Conservation (phyloP, 2,113 vertebrate species). For the Porphyrio hochstetteri region DNA sequence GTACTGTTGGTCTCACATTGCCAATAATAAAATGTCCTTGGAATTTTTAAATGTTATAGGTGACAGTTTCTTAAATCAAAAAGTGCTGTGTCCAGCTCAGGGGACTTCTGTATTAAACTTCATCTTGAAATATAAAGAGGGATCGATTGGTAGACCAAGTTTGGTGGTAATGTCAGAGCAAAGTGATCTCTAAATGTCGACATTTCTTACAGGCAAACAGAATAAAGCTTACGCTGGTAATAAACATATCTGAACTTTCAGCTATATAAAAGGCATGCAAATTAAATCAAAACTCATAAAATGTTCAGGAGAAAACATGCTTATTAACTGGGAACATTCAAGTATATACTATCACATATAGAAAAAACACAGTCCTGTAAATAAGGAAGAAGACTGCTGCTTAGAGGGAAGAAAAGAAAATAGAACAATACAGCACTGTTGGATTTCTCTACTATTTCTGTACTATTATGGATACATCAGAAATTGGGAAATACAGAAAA, state of each 20-base stretch:
- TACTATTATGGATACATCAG: neutral
- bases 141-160: neutral
- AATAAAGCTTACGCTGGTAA: neutral
- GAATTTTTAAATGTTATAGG: neutral
- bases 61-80: slow-evolving; percentile 25
- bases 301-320: neutral
- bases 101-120: neutral
- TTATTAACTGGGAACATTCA: neutral
- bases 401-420: neutral
- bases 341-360: neutral
- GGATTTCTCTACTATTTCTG: neutral
- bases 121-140: neutral
- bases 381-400: neutral
- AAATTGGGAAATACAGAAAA: neutral
- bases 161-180: neutral
- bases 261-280: neutral
- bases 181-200: neutral
- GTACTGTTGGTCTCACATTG: neutral
- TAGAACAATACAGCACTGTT: neutral
- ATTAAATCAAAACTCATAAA: neutral
- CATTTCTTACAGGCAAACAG: rapidly evolving
- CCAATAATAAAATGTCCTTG: neutral
- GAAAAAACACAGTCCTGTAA: neutral
- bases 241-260: neutral
- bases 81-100: neutral